Percentiles rank a stretch among this genome's conserved stretches.
Conservation (phyloP, 1,140 invertebrate genomes). For the Lithobius niger region DNA sequence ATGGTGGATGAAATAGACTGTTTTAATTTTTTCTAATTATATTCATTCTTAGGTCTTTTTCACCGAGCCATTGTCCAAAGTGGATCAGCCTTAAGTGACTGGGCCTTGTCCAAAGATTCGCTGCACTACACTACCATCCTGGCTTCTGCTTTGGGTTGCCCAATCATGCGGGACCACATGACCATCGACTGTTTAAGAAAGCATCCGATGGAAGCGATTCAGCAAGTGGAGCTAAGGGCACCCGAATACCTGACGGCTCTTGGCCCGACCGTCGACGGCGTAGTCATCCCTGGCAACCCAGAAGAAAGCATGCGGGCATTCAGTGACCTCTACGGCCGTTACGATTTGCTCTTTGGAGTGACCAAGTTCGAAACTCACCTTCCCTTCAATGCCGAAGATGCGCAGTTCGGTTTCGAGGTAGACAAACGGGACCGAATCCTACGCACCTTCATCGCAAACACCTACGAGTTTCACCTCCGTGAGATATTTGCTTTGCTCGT, state of each 20-base stretch:
- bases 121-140: conserved; percentile 72
- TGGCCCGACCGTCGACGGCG: conserved; percentile 80
- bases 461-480: conserved; percentile 82
- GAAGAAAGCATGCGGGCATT: conserved; percentile 54
- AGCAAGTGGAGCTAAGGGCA: conserved; percentile 58
- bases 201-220: conserved; percentile 57
- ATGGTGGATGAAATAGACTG: no score
- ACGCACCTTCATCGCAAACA: conserved; percentile 75
- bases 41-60: conserved; percentile 74
- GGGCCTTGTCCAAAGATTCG: conserved; percentile 78
- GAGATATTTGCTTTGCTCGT: conserved; percentile 95
- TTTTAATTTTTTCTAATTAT: no score
- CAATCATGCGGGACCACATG: conserved; percentile 44
- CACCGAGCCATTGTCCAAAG: conserved; percentile 89
- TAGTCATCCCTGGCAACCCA: conserved; percentile 69
- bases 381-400: conserved; percentile 74
- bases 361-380: conserved; percentile 81
- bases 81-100: conserved; percentile 82
- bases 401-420: conserved; percentile 82
- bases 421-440: conserved; percentile 78
- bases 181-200: conserved; percentile 70
- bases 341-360: conserved; percentile 87
- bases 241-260: conserved; percentile 75
- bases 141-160: conserved; percentile 71
- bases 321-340: conserved; percentile 57